A percentile compares a stretch with the other conserved stretches of the same genome.
Evolutionary conservation across 1,140 invertebrate species (phyloP).

Genomic region (Luehdorfia chinensis): DNA sequence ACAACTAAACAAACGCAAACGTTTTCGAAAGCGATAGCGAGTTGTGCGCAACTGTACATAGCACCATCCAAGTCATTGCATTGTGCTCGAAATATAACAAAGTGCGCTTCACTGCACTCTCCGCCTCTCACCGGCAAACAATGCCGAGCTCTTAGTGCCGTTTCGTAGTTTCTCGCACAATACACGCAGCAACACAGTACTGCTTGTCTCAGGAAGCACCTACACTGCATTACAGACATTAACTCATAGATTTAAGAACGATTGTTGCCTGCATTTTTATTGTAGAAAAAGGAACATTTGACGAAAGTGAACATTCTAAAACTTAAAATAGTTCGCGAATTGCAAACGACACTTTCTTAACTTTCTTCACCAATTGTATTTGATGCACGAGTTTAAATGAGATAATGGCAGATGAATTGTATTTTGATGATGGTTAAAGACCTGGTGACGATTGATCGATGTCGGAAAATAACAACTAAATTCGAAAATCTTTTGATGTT

Average conservation of each 20-base stretch:
- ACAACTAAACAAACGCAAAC: no score
- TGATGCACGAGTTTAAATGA: conserved; percentile 10
- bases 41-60: conserved; percentile 27
- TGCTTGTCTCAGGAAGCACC: not conserved
- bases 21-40: conserved; percentile 3
- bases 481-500: no score
- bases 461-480: no score
- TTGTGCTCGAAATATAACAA: conserved; percentile 55
- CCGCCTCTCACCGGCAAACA: conserved; percentile 33
- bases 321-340: conserved; percentile 28
- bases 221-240: not conserved
- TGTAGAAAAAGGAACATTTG: conserved; percentile 1
- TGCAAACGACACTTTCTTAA: conserved; percentile 34
- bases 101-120: conserved; percentile 45
- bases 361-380: conserved; percentile 32
- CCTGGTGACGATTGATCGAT: no score
- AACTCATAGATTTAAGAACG: not conserved
- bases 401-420: not conserved
- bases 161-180: conserved; percentile 2
- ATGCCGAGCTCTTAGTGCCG: conserved; percentile 21
- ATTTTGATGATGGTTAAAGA: no score
- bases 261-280: not conserved
- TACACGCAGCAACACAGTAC: not conserved
- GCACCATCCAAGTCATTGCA: conserved; percentile 28
- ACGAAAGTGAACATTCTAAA: conserved; percentile 15